Percentiles rank a stretch among this genome's conserved stretches.
phyloP scores from a whole-genome alignment of 2,797 vertebrate species.

The Smutsia gigantea region DNA sequence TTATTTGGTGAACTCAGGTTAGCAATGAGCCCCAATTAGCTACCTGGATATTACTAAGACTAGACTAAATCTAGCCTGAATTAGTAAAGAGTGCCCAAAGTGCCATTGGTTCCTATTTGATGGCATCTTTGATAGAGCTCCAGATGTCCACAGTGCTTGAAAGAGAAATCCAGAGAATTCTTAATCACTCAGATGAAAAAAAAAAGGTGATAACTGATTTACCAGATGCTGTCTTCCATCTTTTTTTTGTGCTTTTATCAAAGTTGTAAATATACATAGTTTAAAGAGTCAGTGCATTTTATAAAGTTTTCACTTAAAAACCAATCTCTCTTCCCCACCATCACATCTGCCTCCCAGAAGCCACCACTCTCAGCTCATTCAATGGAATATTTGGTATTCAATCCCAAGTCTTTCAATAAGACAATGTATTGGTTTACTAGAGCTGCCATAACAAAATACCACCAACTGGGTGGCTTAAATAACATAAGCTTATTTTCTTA shows the following conservation, averaged over 20 bases:
- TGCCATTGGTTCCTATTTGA: neutral
- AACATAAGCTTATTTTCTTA: constrained; percentile 3
- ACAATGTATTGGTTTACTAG: neutral
- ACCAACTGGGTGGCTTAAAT: neutral
- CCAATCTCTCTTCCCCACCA: neutral
- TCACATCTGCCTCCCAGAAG: neutral
- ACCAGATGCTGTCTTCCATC: neutral
- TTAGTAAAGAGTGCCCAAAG: neutral
- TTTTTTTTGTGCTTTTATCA: neutral
- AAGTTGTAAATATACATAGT: neutral
- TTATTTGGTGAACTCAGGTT: neutral
- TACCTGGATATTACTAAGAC: neutral
- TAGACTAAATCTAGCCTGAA: neutral
- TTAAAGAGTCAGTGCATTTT: neutral
- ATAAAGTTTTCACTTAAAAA: neutral
- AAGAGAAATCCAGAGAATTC: neutral
- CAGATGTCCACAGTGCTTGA: neutral
- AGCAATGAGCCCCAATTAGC: neutral
- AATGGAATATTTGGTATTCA: neutral
- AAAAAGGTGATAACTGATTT: neutral
- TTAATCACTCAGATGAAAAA: neutral
- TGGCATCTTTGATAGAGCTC: neutral
- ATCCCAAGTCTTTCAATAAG: neutral
- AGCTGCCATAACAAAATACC: neutral
- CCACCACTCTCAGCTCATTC: neutral